Evolutionary conservation across 2,888 invertebrate genomes (phyloP).

Genomic region (Dolomedes plantarius): DNA sequence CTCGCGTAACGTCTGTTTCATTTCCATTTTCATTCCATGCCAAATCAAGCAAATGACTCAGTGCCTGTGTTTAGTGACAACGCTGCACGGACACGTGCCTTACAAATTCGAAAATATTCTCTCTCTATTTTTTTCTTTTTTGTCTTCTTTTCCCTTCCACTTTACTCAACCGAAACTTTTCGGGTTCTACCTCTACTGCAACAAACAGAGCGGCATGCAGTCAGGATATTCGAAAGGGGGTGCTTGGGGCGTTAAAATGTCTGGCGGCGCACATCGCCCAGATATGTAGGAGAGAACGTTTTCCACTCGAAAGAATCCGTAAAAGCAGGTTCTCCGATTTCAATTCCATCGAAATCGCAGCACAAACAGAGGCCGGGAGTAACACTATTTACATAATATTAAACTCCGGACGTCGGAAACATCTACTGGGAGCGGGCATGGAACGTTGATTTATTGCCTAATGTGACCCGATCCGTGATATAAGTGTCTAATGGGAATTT

Average conservation of each 20-base stretch:
- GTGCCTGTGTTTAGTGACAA: background rate
- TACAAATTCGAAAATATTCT: background rate
- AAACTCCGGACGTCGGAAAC: background rate
- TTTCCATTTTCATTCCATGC: background rate
- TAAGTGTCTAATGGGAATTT: background rate
- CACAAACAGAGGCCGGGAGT: background rate
- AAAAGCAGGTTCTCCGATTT: background rate
- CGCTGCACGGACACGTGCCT: background rate
- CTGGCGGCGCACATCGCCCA: background rate
- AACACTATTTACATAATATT: slow-evolving; percentile 12
- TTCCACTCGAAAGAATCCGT: background rate
- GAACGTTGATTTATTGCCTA: background rate
- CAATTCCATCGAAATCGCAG: background rate
- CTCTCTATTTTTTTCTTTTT: background rate
- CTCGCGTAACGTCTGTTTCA: background rate
- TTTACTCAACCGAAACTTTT: background rate
- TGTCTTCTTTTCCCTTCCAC: too few species aligned
- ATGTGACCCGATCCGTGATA: background rate
- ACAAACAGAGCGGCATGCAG: background rate
- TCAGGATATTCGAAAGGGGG: background rate
- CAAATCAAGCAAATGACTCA: background rate
- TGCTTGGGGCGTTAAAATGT: background rate
- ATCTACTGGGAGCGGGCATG: background rate
- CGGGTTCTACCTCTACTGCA: background rate
- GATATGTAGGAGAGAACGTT: background rate